Conservation (phyloP, 2,888 invertebrate species). For the Salpingus planirostris region DNA sequence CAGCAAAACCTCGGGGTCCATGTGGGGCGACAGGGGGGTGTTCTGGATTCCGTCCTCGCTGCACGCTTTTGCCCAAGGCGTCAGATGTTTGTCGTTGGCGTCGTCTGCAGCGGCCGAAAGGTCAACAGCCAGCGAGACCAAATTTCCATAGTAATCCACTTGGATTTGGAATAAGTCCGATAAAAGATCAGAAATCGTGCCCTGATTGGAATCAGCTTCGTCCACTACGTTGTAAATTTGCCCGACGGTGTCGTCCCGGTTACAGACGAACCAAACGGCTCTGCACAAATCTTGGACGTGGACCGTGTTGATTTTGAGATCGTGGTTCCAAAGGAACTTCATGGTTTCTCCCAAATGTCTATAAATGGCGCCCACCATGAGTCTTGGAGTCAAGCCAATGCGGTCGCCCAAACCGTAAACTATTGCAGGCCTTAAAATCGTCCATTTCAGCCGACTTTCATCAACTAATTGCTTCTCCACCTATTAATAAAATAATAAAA, state of each 20-base stretch:
- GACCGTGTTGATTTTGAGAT: constrained; percentile 78
- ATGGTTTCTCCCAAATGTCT: constrained; percentile 81
- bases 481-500: too few relatives aligned
- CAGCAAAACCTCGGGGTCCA: constrained; percentile 72
- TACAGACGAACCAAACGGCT: constrained; percentile 65
- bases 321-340: constrained; percentile 83
- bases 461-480: constrained; percentile 69
- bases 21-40: constrained; percentile 82
- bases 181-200: constrained; percentile 69
- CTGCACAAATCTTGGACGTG: constrained; percentile 78
- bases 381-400: constrained; percentile 71
- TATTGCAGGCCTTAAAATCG: constrained; percentile 72
- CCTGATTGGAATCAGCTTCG: constrained; percentile 74
- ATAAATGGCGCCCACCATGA: constrained; percentile 82
- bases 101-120: constrained; percentile 75
- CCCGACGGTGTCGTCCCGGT: constrained; percentile 31
- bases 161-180: constrained; percentile 78
- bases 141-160: constrained; percentile 78
- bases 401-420: constrained; percentile 83
- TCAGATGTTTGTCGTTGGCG: constrained; percentile 88
- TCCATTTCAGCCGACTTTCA: constrained; percentile 62
- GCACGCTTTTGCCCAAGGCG: constrained; percentile 86
- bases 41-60: constrained; percentile 63
- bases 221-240: constrained; percentile 79
- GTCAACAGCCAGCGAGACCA: constrained; percentile 74